Evolutionary conservation across 2,888 invertebrate species (phyloP), one percentile per base, ranked within the genome.

Genomic region (Cynaeus angustus): DNA sequence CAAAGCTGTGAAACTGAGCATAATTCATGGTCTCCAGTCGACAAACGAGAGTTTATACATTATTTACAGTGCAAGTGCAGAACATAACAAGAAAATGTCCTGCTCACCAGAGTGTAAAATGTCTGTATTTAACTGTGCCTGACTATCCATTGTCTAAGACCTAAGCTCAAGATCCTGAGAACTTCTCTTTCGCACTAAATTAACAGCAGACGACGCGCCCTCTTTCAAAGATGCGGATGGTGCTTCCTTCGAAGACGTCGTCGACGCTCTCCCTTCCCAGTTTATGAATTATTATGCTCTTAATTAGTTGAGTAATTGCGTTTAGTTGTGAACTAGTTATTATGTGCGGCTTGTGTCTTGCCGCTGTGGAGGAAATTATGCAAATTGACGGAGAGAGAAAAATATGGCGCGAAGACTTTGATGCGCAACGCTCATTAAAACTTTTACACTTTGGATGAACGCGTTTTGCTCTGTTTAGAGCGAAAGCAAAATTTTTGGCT

Each of bases 31-130:
- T 55, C 43, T 30, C 56, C 70, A 66, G 67, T 71, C 68, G 46
- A 69, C 72, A 74, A 74, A 73, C 72, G 52, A 53, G 68, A 74
- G 72, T 74, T 76, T 77, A 71, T 53, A 12, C 74, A 74, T 79
- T 77, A 81, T 79, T 80, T 77, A 79, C 77, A 75, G 71, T 75
- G 72, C 76, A 75, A 77, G 73, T 77, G 75, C 75, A 77, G 74
- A 79, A 78, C 77, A 77, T 78, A 79, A 79, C 77, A 79, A 80
- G 80, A 79, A 80, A 80, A 81, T 80, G 81, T 81, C 79, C 75
- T 81, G 84, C 81, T 82, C 82, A 83, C 79, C 82, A 74, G 82
- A 79, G 84, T 84, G 84, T 84, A 84, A 85, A 85, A 85, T 85
- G 83, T 83, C 82, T 81, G 84, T 83, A 83, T 85, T 85, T 85